phyloP scores from a whole-genome alignment of 2,888 invertebrate genomes.

The Hoplodrina blanda region DNA sequence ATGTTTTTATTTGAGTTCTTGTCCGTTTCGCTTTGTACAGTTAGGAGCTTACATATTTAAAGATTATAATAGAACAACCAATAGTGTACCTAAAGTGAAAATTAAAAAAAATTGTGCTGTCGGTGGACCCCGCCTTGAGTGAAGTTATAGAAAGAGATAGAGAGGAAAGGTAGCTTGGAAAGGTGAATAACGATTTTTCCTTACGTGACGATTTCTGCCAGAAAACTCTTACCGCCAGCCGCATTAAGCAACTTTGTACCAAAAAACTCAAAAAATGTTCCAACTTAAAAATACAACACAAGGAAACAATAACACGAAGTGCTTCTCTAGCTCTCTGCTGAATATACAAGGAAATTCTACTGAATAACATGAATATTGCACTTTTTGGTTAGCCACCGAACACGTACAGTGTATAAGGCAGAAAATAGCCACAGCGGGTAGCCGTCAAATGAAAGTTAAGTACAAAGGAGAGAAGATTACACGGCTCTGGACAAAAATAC shows the following conservation, averaged over 20 bases:
- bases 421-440: neutral
- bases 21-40: neutral
- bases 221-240: no score
- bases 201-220: no score
- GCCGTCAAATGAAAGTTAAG: slow-evolving; percentile 18
- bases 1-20: no score
- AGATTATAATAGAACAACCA: no score
- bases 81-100: no score
- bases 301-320: neutral
- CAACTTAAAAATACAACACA: neutral
- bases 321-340: neutral
- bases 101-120: no score
- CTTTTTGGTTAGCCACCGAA: slow-evolving; percentile 3
- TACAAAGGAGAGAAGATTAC: slow-evolving; percentile 13
- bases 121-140: no score
- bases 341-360: slow-evolving; percentile 10
- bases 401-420: neutral
- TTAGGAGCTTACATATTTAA: neutral
- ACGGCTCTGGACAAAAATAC: slow-evolving; percentile 9
- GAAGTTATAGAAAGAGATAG: no score
- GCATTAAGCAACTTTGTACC: no score
- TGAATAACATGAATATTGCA: slow-evolving; percentile 25
- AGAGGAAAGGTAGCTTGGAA: no score
- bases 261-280: no score
- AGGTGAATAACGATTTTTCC: no score